Conservation (phyloP, 1,140 invertebrate genomes). For the Procambarus clarkii region DNA sequence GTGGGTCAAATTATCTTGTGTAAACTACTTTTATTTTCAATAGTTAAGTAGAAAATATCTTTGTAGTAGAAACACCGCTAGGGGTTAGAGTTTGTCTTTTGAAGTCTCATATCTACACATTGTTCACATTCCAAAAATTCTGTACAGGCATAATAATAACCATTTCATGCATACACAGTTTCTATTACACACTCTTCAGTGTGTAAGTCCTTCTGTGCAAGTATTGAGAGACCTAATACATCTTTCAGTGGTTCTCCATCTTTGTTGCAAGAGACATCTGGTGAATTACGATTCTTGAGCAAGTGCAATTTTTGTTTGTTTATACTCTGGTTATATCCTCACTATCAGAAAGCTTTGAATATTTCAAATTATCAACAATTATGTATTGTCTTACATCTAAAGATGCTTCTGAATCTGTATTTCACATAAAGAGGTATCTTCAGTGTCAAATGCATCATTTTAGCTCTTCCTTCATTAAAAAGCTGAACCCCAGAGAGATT, state of each 20-base stretch:
- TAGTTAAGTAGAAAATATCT: conserved; percentile 24
- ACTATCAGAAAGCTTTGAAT: background rate
- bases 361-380: background rate
- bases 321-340: background rate
- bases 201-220: conserved; percentile 4
- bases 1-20: conserved; percentile 7
- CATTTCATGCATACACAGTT: conserved; percentile 45
- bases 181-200: conserved; percentile 21
- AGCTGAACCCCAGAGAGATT: conserved; percentile 13
- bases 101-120: conserved; percentile 20
- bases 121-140: conserved; percentile 46
- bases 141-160: conserved; percentile 40
- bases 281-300: conserved; percentile 29
- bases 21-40: background rate
- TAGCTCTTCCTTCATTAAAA: background rate
- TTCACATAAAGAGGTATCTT: background rate
- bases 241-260: background rate
- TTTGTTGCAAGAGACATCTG: conserved; percentile 16
- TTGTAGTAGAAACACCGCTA: background rate
- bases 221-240: background rate
- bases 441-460: conserved; percentile 1
- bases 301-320: background rate
- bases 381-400: background rate
- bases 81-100: conserved; percentile 31
- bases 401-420: background rate